A percentile compares a stretch with the other conserved stretches of the same genome.
phyloP scores from a whole-genome alignment of 2,888 invertebrate species.

The Lepidocyrtoides sp. region DNA sequence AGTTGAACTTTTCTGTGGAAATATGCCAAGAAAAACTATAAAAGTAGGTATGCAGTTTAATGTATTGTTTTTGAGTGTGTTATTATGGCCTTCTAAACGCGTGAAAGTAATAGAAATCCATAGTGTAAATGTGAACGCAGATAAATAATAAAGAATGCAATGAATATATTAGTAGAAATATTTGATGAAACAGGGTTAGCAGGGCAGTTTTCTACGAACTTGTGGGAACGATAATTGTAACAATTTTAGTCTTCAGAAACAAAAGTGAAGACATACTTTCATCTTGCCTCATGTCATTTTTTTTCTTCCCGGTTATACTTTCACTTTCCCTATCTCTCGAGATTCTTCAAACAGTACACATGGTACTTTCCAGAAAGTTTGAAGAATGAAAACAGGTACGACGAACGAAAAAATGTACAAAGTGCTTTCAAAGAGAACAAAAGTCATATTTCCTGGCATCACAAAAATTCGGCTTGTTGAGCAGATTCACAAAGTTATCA shows the following conservation, averaged over 20 bases:
- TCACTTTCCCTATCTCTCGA: neutral
- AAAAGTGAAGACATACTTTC: conserved; percentile 20
- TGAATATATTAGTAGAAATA: too few species aligned
- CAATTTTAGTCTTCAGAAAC: neutral
- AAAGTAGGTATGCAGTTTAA: too few species aligned
- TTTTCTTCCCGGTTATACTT: neutral
- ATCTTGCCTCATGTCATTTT: conserved; percentile 15
- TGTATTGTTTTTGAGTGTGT: too few species aligned
- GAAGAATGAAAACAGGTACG: too few species aligned
- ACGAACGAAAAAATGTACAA: neutral
- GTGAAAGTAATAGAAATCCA: too few species aligned
- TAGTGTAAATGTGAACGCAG: too few species aligned
- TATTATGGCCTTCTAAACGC: too few species aligned
- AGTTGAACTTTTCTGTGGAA: too few species aligned
- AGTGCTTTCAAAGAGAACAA: neutral
- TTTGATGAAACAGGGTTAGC: too few species aligned
- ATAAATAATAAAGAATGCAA: too few species aligned
- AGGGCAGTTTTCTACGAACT: too few species aligned
- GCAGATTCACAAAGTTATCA: neutral
- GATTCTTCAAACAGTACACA: conserved; percentile 22
- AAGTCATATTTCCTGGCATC: neutral
- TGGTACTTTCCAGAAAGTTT: neutral
- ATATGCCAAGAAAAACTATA: too few species aligned
- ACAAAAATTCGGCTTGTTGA: neutral
- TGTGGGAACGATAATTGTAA: neutral